A percentile compares a stretch with the other conserved stretches of the same genome.
Conservation (phyloP, 2,113 vertebrate species). For the Chaetodon auriga region DNA sequence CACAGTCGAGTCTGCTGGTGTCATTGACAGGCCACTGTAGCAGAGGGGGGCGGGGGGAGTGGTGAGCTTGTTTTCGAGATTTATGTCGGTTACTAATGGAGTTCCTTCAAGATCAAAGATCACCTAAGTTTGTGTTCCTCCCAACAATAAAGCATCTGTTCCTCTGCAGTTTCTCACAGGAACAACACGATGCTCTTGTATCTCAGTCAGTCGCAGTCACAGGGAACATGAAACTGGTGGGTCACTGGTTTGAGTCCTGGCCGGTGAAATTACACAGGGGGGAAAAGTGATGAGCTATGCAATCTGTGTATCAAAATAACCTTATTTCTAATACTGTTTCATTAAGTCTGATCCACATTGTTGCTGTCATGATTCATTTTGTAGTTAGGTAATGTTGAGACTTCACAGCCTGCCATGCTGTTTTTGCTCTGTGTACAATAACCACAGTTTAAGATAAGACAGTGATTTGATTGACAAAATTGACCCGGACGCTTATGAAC, state of each 20-base stretch:
- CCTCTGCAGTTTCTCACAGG: not conserved
- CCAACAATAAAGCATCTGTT: slow-evolving; percentile 26
- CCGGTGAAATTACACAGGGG: not conserved
- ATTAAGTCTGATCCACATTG: too few relatives aligned
- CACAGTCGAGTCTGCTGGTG: not conserved
- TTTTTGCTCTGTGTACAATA: not conserved
- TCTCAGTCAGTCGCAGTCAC: not conserved
- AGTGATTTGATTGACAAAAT: not conserved
- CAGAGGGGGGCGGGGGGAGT: not conserved
- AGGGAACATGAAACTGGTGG: not conserved
- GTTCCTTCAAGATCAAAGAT: slow-evolving; percentile 35
- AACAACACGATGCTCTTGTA: not conserved
- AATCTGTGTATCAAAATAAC: not conserved
- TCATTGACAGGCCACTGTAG: slow-evolving; percentile 8
- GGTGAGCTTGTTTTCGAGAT: slow-evolving; percentile 36
- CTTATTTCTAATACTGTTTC: too few relatives aligned
- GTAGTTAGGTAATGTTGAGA: not conserved
- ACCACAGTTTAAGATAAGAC: not conserved
- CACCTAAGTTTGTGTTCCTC: slow-evolving; percentile 4
- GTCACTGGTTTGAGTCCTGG: not conserved
- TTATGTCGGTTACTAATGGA: slow-evolving; percentile 27
- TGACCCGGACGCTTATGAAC: not conserved
- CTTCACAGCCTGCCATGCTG: not conserved
- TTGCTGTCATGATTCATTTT: not conserved
- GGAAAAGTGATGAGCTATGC: not conserved